These are phyloP conservation scores for Plectropomus leopardus DNA, from an alignment of 2,113 vertebrate genomes.

Conservation along the genomic window DNA sequence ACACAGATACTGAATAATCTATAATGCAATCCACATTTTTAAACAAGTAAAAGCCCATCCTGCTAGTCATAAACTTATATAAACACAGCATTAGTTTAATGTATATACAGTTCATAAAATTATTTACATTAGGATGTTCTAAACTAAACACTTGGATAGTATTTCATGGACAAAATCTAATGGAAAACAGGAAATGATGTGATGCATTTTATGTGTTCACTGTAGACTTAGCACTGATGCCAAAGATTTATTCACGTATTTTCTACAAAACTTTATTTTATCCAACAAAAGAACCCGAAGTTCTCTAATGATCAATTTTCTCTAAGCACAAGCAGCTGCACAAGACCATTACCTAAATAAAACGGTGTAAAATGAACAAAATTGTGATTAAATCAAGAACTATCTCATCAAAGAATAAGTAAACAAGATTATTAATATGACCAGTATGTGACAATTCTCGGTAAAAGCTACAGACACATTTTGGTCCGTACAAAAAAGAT, in stretches of 20 bases:
- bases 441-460: background rate
- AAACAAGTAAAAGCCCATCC: slow-evolving; percentile 5
- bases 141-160: background rate
- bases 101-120: background rate
- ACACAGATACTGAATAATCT: background rate
- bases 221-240: background rate
- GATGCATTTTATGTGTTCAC: background rate
- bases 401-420: background rate
- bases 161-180: background rate
- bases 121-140: slow-evolving; percentile 2
- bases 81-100: slow-evolving; percentile 8
- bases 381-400: background rate
- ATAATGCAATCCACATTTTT: slow-evolving; percentile 19
- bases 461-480: background rate
- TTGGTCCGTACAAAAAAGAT: background rate
- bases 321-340: background rate
- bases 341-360: background rate
- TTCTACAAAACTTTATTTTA: background rate
- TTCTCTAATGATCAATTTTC: background rate
- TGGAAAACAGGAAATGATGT: slow-evolving; percentile 35
- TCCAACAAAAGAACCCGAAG: background rate
- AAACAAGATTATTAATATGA: background rate
- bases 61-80: background rate
- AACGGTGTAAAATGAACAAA: background rate
- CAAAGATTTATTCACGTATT: background rate